Conservation (phyloP, 2,888 invertebrate genomes). For the Pollenia griseotomentosa region DNA sequence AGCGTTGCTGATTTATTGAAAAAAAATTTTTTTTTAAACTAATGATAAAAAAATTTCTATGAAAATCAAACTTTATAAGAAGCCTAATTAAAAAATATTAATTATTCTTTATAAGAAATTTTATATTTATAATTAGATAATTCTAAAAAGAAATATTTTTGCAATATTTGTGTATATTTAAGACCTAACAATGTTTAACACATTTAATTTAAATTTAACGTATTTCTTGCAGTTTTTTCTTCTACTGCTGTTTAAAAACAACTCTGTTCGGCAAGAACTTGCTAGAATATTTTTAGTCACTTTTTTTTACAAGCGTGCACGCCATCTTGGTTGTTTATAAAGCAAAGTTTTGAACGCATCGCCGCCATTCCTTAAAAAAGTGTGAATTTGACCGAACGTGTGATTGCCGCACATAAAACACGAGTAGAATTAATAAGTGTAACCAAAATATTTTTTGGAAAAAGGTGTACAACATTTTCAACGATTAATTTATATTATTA, state of each 20-base stretch:
- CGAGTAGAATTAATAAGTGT: constrained; percentile 53
- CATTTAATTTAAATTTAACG: neutral
- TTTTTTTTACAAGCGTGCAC: constrained; percentile 63
- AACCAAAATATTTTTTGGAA: constrained; percentile 47
- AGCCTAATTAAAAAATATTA: too few relatives aligned
- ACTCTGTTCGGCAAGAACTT: constrained; percentile 69
- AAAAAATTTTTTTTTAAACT: too few relatives aligned
- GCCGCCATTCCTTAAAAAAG: constrained; percentile 74
- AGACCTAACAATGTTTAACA: too few relatives aligned
- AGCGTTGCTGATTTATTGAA: too few relatives aligned
- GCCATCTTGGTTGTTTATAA: constrained; percentile 64
- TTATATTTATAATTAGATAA: too few relatives aligned
- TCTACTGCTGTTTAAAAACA: constrained; percentile 21
- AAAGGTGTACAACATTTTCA: constrained; percentile 62
- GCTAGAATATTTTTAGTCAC: constrained; percentile 71
- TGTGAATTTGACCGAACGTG: constrained; percentile 80
- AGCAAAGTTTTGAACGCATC: constrained; percentile 39
- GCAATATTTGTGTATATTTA: too few relatives aligned
- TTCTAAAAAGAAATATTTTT: too few relatives aligned
- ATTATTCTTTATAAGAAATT: too few relatives aligned
- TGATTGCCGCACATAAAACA: constrained; percentile 68
- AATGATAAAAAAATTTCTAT: too few relatives aligned
- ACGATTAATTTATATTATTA: constrained; percentile 54
- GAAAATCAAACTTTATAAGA: too few relatives aligned
- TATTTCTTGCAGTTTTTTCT: neutral